Evolutionary conservation across 1,140 invertebrate species (phyloP), one percentile per base, ranked within the genome.

Genomic region (Frieseomelitta varia): DNA sequence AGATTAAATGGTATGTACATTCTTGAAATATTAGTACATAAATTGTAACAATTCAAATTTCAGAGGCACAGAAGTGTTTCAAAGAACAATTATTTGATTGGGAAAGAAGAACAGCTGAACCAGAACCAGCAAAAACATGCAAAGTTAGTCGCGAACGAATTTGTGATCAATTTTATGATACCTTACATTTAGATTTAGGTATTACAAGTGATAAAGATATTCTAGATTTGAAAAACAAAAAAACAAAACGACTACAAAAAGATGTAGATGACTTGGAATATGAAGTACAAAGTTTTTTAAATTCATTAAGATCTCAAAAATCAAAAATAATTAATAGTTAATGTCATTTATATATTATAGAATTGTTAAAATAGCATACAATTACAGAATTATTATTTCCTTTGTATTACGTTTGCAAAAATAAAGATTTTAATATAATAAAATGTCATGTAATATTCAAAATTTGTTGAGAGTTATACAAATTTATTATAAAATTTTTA

Each of bases 11-110:
- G 93, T 93, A 90, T 69, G 19, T 61, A 34, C n/a, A 47, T 72
- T 89, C n/a, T 74, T 39, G 11, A 27, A 34, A 65, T 79, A 76
- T 51, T 56, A 63, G 2, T 12, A 51, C 15, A 63, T 74, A 2
- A 53, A 58, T 79, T 71, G 17, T 61, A 63, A 61, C 58, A 34
- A 68, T 76, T 75, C 24, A 71, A 85, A 85, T 67, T 71, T 85
- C 55, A 94, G 94, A 94, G 85, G 81, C 91, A 53, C 85, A 88
- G 21, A 93, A 90, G 75, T 93, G 90, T 86, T 93, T 92, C 56
- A 87, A 91, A 74, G 85, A 91, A 77, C 84, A 91, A 27, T n/a
- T 91, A 10, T 77, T 30, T 4, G 68, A 91, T 39, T 81, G 51
- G 69, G 61, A 76, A 73, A 61, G 56, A 17, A 63, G 76, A 73